A percentile compares a stretch with the other conserved stretches of the same genome.
Conservation (phyloP, 2,113 vertebrate species). For the Toxotes chatareus region DNA sequence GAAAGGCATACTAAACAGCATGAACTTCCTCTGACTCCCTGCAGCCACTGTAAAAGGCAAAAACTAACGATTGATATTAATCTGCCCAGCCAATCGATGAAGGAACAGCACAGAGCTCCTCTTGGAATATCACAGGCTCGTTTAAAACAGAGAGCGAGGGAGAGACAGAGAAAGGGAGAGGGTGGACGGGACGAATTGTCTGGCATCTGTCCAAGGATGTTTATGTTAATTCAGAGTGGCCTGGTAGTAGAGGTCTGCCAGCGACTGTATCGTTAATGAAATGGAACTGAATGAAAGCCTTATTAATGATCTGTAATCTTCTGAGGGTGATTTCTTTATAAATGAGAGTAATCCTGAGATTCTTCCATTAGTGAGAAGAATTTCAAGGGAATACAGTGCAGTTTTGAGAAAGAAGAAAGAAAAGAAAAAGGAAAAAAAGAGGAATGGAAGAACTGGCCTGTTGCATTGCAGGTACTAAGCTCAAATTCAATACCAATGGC, state of each 20-base stretch:
- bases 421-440: not conserved
- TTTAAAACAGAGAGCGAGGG: conserved; percentile 47
- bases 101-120: conserved; percentile 42
- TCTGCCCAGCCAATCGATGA: conserved; percentile 65
- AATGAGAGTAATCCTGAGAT: conserved; percentile 40
- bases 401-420: conserved; percentile 11
- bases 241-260: conserved; percentile 15
- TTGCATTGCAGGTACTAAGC: conserved; percentile 46
- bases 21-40: conserved; percentile 64
- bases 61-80: conserved; percentile 69
- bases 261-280: conserved; percentile 62
- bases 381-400: conserved; percentile 25
- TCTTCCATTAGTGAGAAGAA: conserved; percentile 24
- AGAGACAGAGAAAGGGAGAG: conserved; percentile 10
- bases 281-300: conserved; percentile 67
- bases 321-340: conserved; percentile 50
- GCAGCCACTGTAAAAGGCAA: conserved; percentile 45
- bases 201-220: conserved; percentile 67
- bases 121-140: conserved; percentile 57
- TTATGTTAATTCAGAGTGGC: conserved; percentile 66
- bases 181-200: conserved; percentile 17
- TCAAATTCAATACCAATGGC: conserved; percentile 53
- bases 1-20: conserved; percentile 47
- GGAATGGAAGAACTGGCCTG: conserved; percentile 5
- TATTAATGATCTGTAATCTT: conserved; percentile 64